Evolutionary conservation across 2,797 vertebrate genomes (phyloP), one percentile per base, ranked within the genome.

Genomic region (Macrochelys suwanniensis): DNA sequence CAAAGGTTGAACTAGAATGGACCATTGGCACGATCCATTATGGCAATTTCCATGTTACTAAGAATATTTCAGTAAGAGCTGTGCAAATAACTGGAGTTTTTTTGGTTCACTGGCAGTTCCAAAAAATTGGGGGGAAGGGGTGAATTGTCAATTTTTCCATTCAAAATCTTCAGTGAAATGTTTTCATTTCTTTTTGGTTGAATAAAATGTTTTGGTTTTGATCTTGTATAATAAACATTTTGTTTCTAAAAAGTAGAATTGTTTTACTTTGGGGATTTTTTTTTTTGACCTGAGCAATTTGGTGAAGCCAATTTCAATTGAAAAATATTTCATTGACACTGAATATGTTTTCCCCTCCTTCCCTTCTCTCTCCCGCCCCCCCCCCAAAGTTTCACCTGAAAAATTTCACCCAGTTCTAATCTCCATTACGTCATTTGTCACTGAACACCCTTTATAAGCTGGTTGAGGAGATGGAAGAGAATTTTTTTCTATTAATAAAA

Each of bases 21-120:
- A 33, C 88, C 51, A 71, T 83, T 89, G 89, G 56, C 92, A 71
- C 87, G 87, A 86, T 80, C 78, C 89, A 96, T 93, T 96, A 95
- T 88, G 93, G 87, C 47, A 78, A 83, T 95, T 96, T 77, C 82
- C 93, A 0, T 37, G 31, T 1, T 7, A 74, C 31, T 49, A 16
- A 21, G 33, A 87, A 17, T 65, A 25, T 37, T 71, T 71, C 19
- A 23, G 19, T 21, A 23, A 71, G 65, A 42, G 65, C 65, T 71
- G n/a, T 11, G n/a, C 19, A 37, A 37, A 42, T n/a, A 65, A 42
- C 65, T 71, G 59, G 53, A 61, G 28, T 11, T 21, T 68, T 37
- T 42, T 23, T 3, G 33, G 17, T 23, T 71, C 11, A 11, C 21
- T 23, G 37, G n/a, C 19, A 5, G 19, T 42, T 71, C n/a, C 65